Base-by-base conservation (phyloP, 2,888 invertebrate species). In the Shargacucullia verbasci region DNA sequence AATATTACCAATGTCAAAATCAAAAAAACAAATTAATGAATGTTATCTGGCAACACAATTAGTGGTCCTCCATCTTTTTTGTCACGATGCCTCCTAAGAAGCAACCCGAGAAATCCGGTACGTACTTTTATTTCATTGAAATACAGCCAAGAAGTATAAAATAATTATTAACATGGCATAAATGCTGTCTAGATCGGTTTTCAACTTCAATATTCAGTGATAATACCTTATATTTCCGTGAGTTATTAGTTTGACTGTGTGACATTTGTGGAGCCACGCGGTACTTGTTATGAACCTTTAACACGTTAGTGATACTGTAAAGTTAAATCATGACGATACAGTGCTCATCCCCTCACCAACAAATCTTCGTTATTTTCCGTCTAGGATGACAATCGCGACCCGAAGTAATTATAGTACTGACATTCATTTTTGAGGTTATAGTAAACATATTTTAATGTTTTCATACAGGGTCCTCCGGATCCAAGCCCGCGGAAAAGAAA, bases 31-130 rank as follows among this genome's bases (percentile, higher is more conserved):
- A 47, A 11, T 37, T 33, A 4, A 9, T n/a, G n/a, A 48, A 49
- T 58, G 14, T 45, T 5, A 67, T 54, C 46, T 74, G 62, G 74
- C 74, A 75, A 76, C 74, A 62, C 43, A 43, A 14, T 53, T 54
- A 43, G 65, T 52, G 39, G 20, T 57, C 79, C 89, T 84, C 93
- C 92, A 91, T 94, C 93, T 93, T 92, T 92, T 92, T 87, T 88
- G 91, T 92, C 91, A 90, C 92, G 91, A 98, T 98, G 98, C 97
- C 97, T 95, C 97, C 98, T 82, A 95, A 96, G 91, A 98, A 98
- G 95, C 96, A 97, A 88, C 95, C 97, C 83, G 97, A 97, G 87
- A 97, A 97, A 95, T 95, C 97, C 94, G 97, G 97, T 97, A 96
- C 94, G 95, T 92, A 87, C 87, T 84, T 60, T 77, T 81, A 82